Base-by-base conservation (phyloP, 2,888 invertebrate species). In the Hylaea fasciaria region DNA sequence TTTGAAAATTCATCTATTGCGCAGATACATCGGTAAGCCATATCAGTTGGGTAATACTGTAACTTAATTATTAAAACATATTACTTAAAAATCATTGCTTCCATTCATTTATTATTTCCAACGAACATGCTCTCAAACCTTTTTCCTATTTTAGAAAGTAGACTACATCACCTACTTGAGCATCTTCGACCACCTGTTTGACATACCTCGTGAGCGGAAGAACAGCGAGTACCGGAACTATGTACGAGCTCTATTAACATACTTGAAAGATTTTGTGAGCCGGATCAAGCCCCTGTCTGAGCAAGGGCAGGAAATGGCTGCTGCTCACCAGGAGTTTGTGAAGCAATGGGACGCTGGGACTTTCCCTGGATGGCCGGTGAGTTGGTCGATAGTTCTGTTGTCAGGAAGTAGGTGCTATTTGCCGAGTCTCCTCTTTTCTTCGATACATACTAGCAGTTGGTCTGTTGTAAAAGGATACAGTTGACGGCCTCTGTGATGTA, bases 121-220 rank as follows among this genome's bases (percentile, higher is more conserved):
- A 12, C n/a, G n/a, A n/a, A n/a, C 12, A n/a, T 11, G n/a, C n/a
- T 12, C 1, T 12, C n/a, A 37, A 12, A 37, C 37, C n/a, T 5
- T 12, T 37, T 57, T 39, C 17, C 57, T 52, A 61, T 88, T 87
- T 35, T 81, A 94, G 93, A 96, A 97, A 94, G 95, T 98, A 35
- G 99, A 99, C 88, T 99, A 99, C 86, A 97, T 99, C 50, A 96
- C 96, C 0, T 99, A 99, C 84, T 88, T 99, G 64, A 96, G 96
- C 66, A 95, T 96, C 60, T 98, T 99, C 82, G 99, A 99, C 85
- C 98, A 98, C 80, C 93, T 99, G 13, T 98, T 97, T 85, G 99
- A 99, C 76, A 97, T 99, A 77, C 96, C 98, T 0, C 97, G 96
- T 89, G 97, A 97, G 74, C 93, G 97, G 60, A 97, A 97, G 89